A percentile compares a stretch with the other conserved stretches of the same genome.
phyloP scores from a whole-genome alignment of 2,797 vertebrate species.

The Diceros bicornis region DNA sequence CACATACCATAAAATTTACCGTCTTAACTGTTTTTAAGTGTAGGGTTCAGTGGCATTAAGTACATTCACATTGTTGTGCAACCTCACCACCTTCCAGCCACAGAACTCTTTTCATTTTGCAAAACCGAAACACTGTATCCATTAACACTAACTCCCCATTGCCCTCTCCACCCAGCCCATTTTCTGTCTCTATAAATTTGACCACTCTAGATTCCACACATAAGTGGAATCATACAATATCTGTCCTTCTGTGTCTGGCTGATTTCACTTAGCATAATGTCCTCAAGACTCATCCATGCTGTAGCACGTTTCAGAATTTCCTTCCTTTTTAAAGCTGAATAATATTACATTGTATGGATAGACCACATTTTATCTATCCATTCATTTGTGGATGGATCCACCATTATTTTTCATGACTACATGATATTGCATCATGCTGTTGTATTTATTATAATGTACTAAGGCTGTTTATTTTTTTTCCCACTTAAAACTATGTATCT shows the following conservation, averaged over 20 bases:
- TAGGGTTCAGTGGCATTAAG: accelerated
- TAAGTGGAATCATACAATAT: background rate
- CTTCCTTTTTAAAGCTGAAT: background rate
- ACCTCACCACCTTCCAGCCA: no score
- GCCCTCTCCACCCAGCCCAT: accelerated
- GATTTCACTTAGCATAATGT: background rate
- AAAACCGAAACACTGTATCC: background rate
- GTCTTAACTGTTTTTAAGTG: background rate
- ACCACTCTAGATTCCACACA: background rate
- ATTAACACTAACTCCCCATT: no score
- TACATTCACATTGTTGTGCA: accelerated
- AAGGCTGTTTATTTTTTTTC: background rate
- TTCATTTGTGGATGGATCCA: no score
- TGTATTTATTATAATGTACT: background rate
- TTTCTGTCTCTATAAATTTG: background rate
- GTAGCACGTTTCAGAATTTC: background rate
- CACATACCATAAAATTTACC: accelerated
- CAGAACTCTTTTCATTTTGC: no score
- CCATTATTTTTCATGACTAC: background rate
- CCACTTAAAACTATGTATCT: background rate
- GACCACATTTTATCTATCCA: background rate
- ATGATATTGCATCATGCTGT: background rate
- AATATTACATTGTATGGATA: background rate
- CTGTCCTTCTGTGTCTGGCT: background rate
- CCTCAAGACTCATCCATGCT: accelerated